Percentiles rank a stretch among this genome's conserved stretches.
These are phyloP conservation scores for Globia sparganii DNA, from an alignment of 2,888 invertebrate genomes.

Conservation along the genomic window DNA sequence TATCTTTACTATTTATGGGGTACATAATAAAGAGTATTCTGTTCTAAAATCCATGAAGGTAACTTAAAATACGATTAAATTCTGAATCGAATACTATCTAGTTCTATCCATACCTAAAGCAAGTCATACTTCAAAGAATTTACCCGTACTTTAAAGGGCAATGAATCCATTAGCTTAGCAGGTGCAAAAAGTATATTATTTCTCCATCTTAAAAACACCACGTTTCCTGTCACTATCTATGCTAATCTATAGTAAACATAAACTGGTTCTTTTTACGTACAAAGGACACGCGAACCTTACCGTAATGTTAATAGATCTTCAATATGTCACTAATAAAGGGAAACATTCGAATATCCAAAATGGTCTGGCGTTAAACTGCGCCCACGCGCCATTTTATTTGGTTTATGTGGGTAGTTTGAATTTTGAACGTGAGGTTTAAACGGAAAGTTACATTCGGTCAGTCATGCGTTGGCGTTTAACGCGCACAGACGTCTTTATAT, in stretches of 20 bases:
- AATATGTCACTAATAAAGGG: conserved; percentile 43
- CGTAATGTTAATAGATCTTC: too few species aligned
- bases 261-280: conserved; percentile 18
- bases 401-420: conserved; percentile 67
- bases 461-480: conserved; percentile 73
- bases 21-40: too few species aligned
- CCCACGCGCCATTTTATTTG: conserved; percentile 63
- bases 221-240: conserved; percentile 2
- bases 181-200: conserved; percentile 51
- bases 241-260: conserved; percentile 4
- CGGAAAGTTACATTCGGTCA: conserved; percentile 65
- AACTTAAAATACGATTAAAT: not conserved
- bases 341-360: conserved; percentile 48
- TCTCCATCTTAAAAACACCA: conserved; percentile 26
- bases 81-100: not conserved
- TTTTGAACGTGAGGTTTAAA: conserved; percentile 62
- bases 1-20: too few species aligned
- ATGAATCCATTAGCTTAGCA: conserved; percentile 50
- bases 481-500: conserved; percentile 66
- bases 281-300: conserved; percentile 14
- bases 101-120: not conserved
- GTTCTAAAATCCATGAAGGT: not conserved
- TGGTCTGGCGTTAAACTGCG: conserved; percentile 52
- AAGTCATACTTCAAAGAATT: conserved; percentile 9
- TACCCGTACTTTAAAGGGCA: conserved; percentile 21